Evolutionary conservation across 2,797 vertebrate genomes (phyloP).

Genomic region (Myotis vivesi): DNA sequence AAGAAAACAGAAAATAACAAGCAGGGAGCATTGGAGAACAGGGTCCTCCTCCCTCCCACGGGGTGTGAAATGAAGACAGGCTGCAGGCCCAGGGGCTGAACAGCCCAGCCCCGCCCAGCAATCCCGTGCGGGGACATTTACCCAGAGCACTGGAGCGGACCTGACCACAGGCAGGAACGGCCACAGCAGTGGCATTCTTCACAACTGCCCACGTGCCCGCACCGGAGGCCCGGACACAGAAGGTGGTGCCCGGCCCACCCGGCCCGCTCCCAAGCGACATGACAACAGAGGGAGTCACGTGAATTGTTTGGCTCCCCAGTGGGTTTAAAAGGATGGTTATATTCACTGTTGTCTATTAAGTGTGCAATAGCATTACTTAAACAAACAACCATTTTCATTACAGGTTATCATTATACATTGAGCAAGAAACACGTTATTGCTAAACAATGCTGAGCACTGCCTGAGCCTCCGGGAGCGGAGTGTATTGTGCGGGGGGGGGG

Average conservation of each 20-base stretch:
- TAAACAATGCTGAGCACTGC: rapidly evolving
- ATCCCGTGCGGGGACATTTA: rapidly evolving
- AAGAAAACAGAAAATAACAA: too few relatives aligned
- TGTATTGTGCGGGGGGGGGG: rapidly evolving
- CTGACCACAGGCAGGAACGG: background rate
- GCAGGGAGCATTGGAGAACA: background rate
- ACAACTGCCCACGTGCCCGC: rapidly evolving
- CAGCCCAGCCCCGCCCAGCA: background rate
- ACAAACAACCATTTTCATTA: too few relatives aligned
- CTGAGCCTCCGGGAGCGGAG: background rate
- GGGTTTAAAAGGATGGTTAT: background rate
- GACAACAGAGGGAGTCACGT: rapidly evolving
- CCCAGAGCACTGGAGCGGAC: background rate
- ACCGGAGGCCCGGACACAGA: rapidly evolving
- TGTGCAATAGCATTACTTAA: background rate
- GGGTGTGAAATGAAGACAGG: background rate
- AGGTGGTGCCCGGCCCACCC: rapidly evolving
- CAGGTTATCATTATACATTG: background rate
- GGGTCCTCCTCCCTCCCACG: rapidly evolving
- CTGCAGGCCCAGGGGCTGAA: background rate
- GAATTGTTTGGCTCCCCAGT: background rate
- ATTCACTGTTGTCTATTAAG: too few relatives aligned
- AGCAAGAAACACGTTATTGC: background rate
- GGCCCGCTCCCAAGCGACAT: background rate
- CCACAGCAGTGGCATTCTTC: background rate